Evolutionary conservation across 2,888 invertebrate species (phyloP).

Genomic region (Drosophila maculinotata): DNA sequence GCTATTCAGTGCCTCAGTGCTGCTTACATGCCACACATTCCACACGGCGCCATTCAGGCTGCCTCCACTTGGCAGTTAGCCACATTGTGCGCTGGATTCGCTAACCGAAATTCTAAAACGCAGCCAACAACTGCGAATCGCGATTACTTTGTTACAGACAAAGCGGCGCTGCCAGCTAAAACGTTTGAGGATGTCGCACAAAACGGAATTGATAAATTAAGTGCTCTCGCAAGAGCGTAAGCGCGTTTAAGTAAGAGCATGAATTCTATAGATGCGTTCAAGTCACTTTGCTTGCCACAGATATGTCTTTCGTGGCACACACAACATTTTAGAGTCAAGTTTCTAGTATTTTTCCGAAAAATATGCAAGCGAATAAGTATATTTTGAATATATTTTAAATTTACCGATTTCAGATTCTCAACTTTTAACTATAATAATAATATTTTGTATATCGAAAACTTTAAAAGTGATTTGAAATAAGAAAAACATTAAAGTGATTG

Average conservation of each 20-base stretch:
- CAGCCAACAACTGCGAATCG: slow-evolving; percentile 25
- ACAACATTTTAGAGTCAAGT: no score
- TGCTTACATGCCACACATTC: slow-evolving; percentile 18
- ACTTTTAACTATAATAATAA: no score
- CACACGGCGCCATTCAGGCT: slow-evolving; percentile 2
- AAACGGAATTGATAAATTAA: slow-evolving; percentile 48
- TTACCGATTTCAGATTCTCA: no score
- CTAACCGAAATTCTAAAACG: slow-evolving; percentile 22
- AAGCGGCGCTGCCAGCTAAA: slow-evolving; percentile 22
- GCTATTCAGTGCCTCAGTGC: slow-evolving; percentile 13
- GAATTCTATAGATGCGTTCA: background rate
- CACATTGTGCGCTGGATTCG: slow-evolving; percentile 29
- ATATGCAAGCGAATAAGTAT: no score
- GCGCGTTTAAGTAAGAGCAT: slow-evolving; percentile 9
- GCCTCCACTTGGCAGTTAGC: slow-evolving; percentile 29
- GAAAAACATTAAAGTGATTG: no score
- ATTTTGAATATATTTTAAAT: no score
- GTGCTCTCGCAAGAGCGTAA: slow-evolving; percentile 39
- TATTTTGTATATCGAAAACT: no score
- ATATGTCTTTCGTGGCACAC: no score
- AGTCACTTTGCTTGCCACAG: no score
- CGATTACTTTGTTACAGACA: slow-evolving; percentile 34
- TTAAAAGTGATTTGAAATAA: no score
- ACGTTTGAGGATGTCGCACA: slow-evolving; percentile 37
- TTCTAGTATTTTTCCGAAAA: no score